Evolutionary conservation across 2,797 vertebrate genomes (phyloP), one percentile per base, ranked within the genome.

Genomic region (Danionella dracula): DNA sequence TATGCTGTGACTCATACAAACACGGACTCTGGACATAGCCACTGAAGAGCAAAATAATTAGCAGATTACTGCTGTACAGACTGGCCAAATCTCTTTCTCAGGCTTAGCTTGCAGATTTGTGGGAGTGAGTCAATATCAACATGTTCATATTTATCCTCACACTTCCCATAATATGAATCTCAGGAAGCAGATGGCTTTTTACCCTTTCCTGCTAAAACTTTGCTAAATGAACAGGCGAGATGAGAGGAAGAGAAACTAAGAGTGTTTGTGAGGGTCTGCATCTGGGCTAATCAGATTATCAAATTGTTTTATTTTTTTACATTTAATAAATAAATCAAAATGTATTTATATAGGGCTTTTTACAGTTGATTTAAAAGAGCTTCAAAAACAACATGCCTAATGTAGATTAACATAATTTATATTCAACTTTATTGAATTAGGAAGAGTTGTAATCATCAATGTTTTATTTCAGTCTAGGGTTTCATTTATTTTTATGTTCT

Each of bases 131-230:
- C 15, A n/a, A 69, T 35, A 48, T 19, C 1, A 55, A 15, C 44
- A 12, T 46, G 75, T 76, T 77, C 68, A 4, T 67, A 66, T 49
- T 40, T 50, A 44, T 56, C 1, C 27, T 73, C 74, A 63, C 49
- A 66, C 69, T 55, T 75, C 72, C 71, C 70, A 34, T 54, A 73
- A 74, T 46, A 77, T 81, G 79, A 86, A 88, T 84, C 64, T 77
- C 76, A 71, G 88, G 88, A 89, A 90, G 82, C 86, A 89, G 86
- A 87, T 86, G 88, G 75, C 62, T 76, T 75, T 66, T 70, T 73
- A 20, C 12, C 2, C 64, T 75, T 86, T 89, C 86, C 84, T 83
- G 84, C 54, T 38, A 32, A 68, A 60, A 54, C 38, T 78, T 81
- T 82, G 78, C 79, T 58, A 35, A 63, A 70, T 38, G 20, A 61